Evolutionary conservation across 2,888 invertebrate species (phyloP).

Genomic region (Copidosoma aretas): DNA sequence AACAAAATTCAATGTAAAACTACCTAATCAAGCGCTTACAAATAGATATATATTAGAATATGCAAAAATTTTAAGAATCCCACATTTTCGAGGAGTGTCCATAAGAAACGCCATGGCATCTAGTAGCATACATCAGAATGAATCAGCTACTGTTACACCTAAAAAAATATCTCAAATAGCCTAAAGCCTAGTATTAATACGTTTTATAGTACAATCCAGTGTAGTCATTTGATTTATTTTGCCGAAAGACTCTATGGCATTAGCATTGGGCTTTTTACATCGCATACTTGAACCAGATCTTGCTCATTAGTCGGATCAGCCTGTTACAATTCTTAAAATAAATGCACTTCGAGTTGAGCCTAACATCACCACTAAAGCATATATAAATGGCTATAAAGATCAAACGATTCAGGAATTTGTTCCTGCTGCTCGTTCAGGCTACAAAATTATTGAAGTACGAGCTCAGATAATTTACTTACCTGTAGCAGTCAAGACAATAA

Average conservation of each 20-base stretch:
- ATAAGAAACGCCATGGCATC: slow-evolving; percentile 46
- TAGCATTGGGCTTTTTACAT: too few relatives aligned
- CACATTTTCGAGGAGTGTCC: slow-evolving; percentile 25
- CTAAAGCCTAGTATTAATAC: too few relatives aligned
- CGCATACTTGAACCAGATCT: too few relatives aligned
- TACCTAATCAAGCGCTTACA: slow-evolving; percentile 50
- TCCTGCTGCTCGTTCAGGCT: slow-evolving; percentile 14
- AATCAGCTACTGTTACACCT: slow-evolving; percentile 33
- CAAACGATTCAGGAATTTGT: slow-evolving; percentile 29
- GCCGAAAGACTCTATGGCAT: too few relatives aligned
- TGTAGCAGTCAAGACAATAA: background rate
- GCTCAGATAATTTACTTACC: background rate
- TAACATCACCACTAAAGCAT: background rate
- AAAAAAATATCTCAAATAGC: slow-evolving; percentile 7
- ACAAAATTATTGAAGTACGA: background rate
- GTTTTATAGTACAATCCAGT: too few relatives aligned
- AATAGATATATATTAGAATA: slow-evolving; percentile 45
- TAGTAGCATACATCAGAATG: slow-evolving; percentile 13
- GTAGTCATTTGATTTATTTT: too few relatives aligned
- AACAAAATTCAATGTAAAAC: slow-evolving; percentile 8
- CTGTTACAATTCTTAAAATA: background rate
- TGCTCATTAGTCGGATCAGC: background rate
- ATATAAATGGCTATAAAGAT: background rate
- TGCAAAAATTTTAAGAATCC: slow-evolving; percentile 46
- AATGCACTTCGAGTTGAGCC: background rate